Base-by-base conservation (phyloP, 2,888 invertebrate genomes). In the Agrotis exclamationis region DNA sequence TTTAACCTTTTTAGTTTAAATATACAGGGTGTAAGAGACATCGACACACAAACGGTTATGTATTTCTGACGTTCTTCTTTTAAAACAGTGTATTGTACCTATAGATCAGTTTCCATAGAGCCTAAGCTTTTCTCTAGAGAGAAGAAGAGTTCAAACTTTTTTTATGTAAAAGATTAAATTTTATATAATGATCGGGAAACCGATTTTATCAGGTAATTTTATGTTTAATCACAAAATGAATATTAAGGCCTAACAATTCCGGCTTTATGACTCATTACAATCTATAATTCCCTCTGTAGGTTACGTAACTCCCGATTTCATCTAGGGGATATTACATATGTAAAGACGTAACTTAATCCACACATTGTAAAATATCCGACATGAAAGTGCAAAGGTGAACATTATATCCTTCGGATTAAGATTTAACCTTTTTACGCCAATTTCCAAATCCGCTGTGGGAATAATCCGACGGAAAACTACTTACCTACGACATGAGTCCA, bases 331-430 rank as follows among this genome's bases (percentile, higher is more conserved):
- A 63, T 76, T 50, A 24, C 50, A n/a, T n/a, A n/a, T n/a, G n/a
- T 47, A 63, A 16, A 14, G 16, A 48, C 33, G 44, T 65, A 77
- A 74, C 57, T 62, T 54, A 67, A 62, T 63, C 51, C 63, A 28
- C 16, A 16, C 5, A 59, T 45, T 44, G 54, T 73, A 73, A 60
- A 13, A 44, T 63, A 64, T 65, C 45, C 16, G 51, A 69, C 63
- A n/a, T 9, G 24, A 51, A 47, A 63, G 65, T 56, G 54, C 54
- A 74, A 51, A 62, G 58, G 63, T 70, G 39, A 66, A 48, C 28
- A 48, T 63, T 18, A 13, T 39, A 54, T 65, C 9, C 3, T 24
- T 65, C 11, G 18, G 22, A 48, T 56, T 20, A 7, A 44, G 20
- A 53, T 53, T 20, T 7, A 44, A 20, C 18, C 20, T 28, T 65